These are phyloP conservation scores for Vulpes lagopus DNA, from an alignment of 2,113 vertebrate species.

Conservation along the genomic window DNA sequence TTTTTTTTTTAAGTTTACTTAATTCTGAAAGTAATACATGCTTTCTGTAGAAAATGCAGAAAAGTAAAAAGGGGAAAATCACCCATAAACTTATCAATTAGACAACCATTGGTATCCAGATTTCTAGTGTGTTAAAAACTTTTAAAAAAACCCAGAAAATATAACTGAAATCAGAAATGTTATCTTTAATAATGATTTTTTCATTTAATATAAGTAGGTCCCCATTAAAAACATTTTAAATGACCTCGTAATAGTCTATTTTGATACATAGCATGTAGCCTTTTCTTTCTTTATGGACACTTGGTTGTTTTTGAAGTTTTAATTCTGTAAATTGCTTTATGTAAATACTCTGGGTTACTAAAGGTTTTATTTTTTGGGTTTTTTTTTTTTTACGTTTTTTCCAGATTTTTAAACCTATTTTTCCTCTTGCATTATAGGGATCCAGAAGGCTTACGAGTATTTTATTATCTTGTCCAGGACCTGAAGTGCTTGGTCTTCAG, in stretches of 20 bases:
- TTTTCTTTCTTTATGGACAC: neutral
- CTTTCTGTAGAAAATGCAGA: conserved; percentile 19
- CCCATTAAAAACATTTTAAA: conserved; percentile 36
- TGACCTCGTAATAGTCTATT: conserved; percentile 22
- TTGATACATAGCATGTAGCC: neutral
- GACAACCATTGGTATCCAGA: neutral
- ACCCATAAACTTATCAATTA: neutral
- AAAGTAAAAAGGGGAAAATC: neutral
- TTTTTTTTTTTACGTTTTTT: neutral
- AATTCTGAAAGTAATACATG: conserved; percentile 41
- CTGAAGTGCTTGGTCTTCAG: conserved; percentile 99
- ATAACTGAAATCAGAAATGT: neutral
- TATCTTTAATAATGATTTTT: neutral
- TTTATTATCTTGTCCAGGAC: conserved; percentile 99
- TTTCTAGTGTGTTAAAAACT: conserved; percentile 24
- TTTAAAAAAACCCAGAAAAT: neutral
- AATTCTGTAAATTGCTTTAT: neutral
- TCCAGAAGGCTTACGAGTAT: conserved; percentile 97
- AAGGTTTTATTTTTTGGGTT: neutral
- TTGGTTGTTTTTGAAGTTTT: conserved; percentile 35
- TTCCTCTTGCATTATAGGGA: conserved; percentile 90
- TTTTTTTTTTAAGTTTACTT: neutral
- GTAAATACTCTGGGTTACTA: neutral
- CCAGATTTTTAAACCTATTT: conserved; percentile 37
- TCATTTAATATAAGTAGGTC: conserved; percentile 29